Base-by-base conservation (phyloP, 1,140 invertebrate genomes). In the Drosophila prosaltans region DNA sequence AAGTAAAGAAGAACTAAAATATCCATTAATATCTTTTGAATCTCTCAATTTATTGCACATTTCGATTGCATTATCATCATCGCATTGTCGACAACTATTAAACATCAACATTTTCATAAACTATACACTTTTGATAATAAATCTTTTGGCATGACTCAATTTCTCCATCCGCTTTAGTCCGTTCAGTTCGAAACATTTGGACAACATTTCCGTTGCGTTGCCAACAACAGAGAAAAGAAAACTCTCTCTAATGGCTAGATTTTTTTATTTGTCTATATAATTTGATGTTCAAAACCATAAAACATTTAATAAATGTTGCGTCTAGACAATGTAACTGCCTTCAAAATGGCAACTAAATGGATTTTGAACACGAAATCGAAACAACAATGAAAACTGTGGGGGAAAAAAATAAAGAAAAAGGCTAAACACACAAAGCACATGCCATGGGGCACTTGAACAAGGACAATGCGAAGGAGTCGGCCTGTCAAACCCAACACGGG, bases 241-340 rank as follows among this genome's bases (percentile, higher is more conserved):
- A n/a, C 79, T 58, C 61, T 24, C 9, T 62, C 68, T 75, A 75
- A 85, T 85, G 78, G 74, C 57, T 65, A 41, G 60, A 80, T 89
- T 89, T 83, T 7, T 72, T 86, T 16, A 86, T 86, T 89, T 89
- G 80, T 77, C 80, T 82, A 89, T 83, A 83, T 89, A 83, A 83
- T 83, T 88, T 86, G 83, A 83, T 88, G 83, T 80, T 69, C 71
- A 66, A 67, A 80, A 59, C 84, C 84, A 90, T 89, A 89, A 89
- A 89, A 81, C 84, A 89, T 89, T 88, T 89, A 89, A 89, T 84
- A 89, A 89, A 89, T 81, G 85, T 73, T 89, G 78, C 78, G 88
- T 91, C 88, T 91, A 91, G 88, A 91, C 88, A 88, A 91, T 81
- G 78, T 91, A 91, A 91, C 88, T 91, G 88, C 78, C 88, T 79